A percentile compares a stretch with the other conserved stretches of the same genome.
These are phyloP conservation scores for Notoglanidium macrostoma DNA, from an alignment of 2,797 vertebrate genomes.

Conservation along the genomic window DNA sequence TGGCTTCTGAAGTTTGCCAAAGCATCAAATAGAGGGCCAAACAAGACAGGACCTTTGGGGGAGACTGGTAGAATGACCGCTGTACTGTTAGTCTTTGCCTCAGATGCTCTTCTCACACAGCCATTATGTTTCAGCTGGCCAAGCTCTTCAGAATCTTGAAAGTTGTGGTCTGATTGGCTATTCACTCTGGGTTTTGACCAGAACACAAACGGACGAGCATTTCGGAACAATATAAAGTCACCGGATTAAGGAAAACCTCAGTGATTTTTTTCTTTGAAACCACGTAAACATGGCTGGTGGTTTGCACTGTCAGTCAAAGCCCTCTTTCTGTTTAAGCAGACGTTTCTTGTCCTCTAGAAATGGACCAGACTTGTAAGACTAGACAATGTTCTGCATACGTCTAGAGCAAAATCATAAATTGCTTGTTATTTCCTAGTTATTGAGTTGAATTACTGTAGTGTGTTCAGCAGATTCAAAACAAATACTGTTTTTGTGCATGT, in stretches of 20 bases:
- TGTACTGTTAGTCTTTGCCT: background rate
- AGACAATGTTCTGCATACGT: background rate
- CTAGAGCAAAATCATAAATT: background rate
- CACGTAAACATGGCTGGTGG: no score
- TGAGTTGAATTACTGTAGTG: constrained; percentile 21
- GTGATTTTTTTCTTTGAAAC: background rate
- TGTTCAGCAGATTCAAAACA: constrained; percentile 5
- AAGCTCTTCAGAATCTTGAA: background rate
- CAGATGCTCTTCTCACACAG: background rate
- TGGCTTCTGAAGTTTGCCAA: constrained; percentile 59
- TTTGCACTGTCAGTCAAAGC: background rate
- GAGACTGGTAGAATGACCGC: constrained; percentile 39
- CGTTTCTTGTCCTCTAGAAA: background rate
- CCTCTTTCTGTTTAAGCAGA: background rate
- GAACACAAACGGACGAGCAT: background rate
- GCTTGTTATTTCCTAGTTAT: constrained; percentile 4
- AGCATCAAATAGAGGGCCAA: constrained; percentile 30
- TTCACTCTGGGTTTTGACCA: background rate
- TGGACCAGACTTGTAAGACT: background rate
- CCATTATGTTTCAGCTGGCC: background rate
- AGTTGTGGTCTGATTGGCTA: background rate
- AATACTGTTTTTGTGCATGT: background rate
- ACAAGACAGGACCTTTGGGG: constrained; percentile 41
- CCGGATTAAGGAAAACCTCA: background rate
- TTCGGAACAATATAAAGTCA: background rate